These are phyloP conservation scores for Noctua pronuba DNA, from an alignment of 2,888 invertebrate genomes.

Conservation along the genomic window DNA sequence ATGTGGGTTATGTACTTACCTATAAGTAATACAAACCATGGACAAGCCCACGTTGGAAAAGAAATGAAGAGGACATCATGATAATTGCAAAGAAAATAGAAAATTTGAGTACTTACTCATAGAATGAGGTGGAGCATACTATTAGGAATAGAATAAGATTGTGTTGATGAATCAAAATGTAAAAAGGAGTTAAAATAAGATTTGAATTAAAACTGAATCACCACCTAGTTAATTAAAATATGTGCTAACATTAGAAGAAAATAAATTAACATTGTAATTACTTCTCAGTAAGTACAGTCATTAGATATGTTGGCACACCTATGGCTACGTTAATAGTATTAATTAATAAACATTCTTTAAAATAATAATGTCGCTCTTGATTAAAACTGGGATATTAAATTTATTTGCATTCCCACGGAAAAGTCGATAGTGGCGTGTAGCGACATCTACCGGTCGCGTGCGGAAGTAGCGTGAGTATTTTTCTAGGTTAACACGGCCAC, in stretches of 20 bases:
- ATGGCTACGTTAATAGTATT: conserved; percentile 41
- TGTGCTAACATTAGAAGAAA: conserved; percentile 39
- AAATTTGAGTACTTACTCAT: not conserved
- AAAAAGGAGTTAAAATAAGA: not conserved
- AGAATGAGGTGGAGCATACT: not conserved
- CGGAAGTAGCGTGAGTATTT: conserved; percentile 60
- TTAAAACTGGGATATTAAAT: conserved; percentile 38
- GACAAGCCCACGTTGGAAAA: not conserved
- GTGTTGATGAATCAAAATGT: not conserved
- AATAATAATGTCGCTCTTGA: conserved; percentile 26
- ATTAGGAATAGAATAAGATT: not conserved
- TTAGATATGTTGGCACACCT: conserved; percentile 54
- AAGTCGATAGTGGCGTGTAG: conserved; percentile 70
- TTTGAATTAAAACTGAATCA: conserved; percentile 24
- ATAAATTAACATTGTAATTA: conserved; percentile 40
- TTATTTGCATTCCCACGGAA: conserved; percentile 49
- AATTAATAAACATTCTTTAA: conserved; percentile 54
- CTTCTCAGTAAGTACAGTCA: conserved; percentile 21
- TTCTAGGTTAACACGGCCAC: conserved; percentile 73
- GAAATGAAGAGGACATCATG: not conserved
- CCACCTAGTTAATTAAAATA: conserved; percentile 36
- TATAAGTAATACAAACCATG: not conserved
- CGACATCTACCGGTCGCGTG: conserved; percentile 77
- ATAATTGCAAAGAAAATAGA: not conserved
- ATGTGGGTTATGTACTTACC: not conserved